A percentile compares a stretch with the other conserved stretches of the same genome.
These are phyloP conservation scores for Leptoteleia sp. DNA, from an alignment of 1,140 invertebrate genomes.

Conservation along the genomic window DNA sequence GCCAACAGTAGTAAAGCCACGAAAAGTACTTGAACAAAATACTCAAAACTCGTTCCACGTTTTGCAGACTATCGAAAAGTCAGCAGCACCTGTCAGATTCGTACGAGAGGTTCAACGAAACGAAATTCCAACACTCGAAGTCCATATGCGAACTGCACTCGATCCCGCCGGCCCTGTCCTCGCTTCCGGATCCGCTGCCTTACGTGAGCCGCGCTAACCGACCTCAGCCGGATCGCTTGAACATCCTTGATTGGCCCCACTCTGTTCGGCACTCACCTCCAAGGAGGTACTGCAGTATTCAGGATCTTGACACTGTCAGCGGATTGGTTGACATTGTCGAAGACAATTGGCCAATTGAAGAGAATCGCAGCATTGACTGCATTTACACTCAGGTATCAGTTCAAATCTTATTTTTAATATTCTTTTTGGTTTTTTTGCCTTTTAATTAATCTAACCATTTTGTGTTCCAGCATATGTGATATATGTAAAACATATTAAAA, in stretches of 20 bases:
- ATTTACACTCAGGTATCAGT: constrained; percentile 80
- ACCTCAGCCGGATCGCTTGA: constrained; percentile 72
- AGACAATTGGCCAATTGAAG: constrained; percentile 78
- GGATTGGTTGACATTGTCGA: constrained; percentile 79
- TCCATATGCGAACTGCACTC: constrained; percentile 76
- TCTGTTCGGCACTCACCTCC: constrained; percentile 59
- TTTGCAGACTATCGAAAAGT: constrained; percentile 77
- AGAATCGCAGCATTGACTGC: constrained; percentile 76
- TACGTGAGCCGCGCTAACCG: constrained; percentile 33
- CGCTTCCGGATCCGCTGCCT: constrained; percentile 70
- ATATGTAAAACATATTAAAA: no score
- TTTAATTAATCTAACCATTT: no score
- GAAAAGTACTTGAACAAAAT: no score
- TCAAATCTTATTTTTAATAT: no score
- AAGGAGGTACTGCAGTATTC: constrained; percentile 76
- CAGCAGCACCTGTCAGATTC: constrained; percentile 78
- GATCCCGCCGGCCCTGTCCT: constrained; percentile 64
- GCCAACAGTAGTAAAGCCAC: no score
- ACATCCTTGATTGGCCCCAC: constrained; percentile 79
- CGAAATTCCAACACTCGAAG: constrained; percentile 71
- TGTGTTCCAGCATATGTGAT: no score
- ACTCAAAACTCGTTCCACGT: no score
- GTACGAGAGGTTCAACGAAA: constrained; percentile 75
- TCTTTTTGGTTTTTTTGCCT: no score
- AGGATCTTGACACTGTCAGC: constrained; percentile 77